Percentiles rank a stretch among this genome's conserved stretches.
These are phyloP conservation scores for Spialia ferax DNA, from an alignment of 2,888 invertebrate species.

Conservation along the genomic window DNA sequence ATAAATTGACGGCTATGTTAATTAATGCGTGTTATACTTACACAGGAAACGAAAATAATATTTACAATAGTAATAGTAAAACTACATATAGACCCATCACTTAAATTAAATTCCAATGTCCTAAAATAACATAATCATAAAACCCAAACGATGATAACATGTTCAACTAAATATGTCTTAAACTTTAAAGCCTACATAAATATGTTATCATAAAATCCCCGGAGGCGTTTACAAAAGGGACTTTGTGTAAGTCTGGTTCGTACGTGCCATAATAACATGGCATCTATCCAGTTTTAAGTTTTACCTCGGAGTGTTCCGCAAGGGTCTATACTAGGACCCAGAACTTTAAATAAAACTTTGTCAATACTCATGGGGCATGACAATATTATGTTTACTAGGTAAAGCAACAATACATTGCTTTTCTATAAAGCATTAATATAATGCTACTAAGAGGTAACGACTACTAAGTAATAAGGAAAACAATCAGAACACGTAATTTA, in stretches of 20 bases:
- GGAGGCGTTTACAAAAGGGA: neutral
- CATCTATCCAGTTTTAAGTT: slow-evolving; percentile 8
- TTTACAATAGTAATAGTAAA: neutral
- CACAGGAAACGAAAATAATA: neutral
- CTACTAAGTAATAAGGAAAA: too few relatives aligned
- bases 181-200: neutral
- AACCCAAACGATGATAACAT: neutral
- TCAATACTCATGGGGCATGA: too few relatives aligned
- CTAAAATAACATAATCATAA: neutral
- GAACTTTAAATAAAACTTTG: too few relatives aligned
- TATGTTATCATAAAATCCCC: neutral
- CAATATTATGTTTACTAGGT: too few relatives aligned
- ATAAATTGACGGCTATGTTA: neutral
- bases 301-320: too few relatives aligned
- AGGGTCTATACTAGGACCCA: neutral
- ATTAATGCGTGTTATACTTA: neutral
- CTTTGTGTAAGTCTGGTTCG: neutral
- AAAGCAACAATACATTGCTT: too few relatives aligned
- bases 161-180: neutral
- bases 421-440: too few relatives aligned
- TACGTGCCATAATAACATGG: slow-evolving; percentile 15
- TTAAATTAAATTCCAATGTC: neutral
- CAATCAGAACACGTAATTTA: too few relatives aligned
- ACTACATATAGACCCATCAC: neutral
- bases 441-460: too few relatives aligned